phyloP scores from a whole-genome alignment of 92 coral and sea anemone species.

The Montipora capitata region DNA sequence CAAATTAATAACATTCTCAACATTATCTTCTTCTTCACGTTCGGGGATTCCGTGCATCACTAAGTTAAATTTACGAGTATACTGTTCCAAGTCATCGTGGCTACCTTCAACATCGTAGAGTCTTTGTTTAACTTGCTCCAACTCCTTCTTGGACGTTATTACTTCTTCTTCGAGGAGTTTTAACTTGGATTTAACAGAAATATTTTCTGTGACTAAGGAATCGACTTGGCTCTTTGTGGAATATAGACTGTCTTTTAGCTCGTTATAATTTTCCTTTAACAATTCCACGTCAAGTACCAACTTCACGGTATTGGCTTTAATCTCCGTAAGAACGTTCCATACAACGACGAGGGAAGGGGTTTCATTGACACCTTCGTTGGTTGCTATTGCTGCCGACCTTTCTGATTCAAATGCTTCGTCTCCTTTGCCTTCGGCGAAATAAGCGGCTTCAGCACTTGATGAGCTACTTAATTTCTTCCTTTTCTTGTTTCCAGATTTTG shows the following conservation, averaged over 20 bases:
- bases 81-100: constrained; percentile 23
- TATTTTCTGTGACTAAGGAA: background rate
- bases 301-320: constrained; percentile 15
- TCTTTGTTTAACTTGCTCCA: constrained; percentile 15
- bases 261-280: background rate
- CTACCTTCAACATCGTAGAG: constrained; percentile 14
- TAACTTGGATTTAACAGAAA: constrained; percentile 5
- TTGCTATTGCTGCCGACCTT: background rate
- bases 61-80: constrained; percentile 3
- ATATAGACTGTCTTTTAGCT: background rate
- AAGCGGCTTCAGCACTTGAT: constrained; percentile 1
- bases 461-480: background rate
- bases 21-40: constrained; percentile 15
- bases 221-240: constrained; percentile 7
- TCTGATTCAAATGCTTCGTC: background rate
- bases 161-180: background rate
- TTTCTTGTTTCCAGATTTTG: background rate
- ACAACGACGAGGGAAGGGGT: constrained; percentile 17
- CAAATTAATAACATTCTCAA: constrained; percentile 6
- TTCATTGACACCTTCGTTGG: background rate
- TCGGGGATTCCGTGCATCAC: constrained; percentile 1
- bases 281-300: constrained; percentile 3
- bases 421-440: background rate
- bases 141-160: background rate
- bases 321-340: constrained; percentile 9